These are phyloP conservation scores for Coremacera marginata DNA, from an alignment of 2,888 invertebrate genomes.

Conservation along the genomic window DNA sequence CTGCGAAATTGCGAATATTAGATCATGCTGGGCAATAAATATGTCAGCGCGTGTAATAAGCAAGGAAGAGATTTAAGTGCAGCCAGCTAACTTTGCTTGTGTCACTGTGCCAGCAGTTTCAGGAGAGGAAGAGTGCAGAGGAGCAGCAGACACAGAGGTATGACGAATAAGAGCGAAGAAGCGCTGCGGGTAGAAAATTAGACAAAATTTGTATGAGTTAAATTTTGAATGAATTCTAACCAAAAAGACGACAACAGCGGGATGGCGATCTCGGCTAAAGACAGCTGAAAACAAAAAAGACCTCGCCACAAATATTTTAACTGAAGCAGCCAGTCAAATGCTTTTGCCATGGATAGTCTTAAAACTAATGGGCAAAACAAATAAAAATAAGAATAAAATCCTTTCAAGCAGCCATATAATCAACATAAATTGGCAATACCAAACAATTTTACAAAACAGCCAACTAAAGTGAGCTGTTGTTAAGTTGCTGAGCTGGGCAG, in stretches of 20 bases:
- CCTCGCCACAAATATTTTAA: not conserved
- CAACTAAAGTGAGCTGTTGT: too few relatives aligned
- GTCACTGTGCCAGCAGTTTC: not conserved
- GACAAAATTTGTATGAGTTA: not conserved
- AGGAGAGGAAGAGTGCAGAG: not conserved
- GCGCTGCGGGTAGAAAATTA: slow-evolving; percentile 25
- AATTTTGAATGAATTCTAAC: not conserved
- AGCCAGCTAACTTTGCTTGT: not conserved
- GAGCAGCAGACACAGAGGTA: not conserved
- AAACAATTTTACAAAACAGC: slow-evolving; percentile 11
- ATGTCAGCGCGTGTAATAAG: slow-evolving; percentile 51
- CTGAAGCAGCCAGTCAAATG: slow-evolving; percentile 13
- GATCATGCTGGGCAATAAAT: slow-evolving; percentile 62
- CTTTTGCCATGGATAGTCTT: not conserved
- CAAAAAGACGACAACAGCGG: slow-evolving; percentile 1
- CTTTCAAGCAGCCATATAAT: not conserved
- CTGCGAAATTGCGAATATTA: slow-evolving; percentile 56
- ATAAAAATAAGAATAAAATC: not conserved
- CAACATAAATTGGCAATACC: not conserved
- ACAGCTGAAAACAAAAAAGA: not conserved
- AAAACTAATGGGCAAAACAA: not conserved
- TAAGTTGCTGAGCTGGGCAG: too few relatives aligned
- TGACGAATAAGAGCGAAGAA: not conserved
- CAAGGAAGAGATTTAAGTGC: slow-evolving; percentile 38
- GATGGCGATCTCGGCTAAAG: not conserved